A percentile compares a stretch with the other conserved stretches of the same genome.
Conservation (phyloP, 2,113 vertebrate species). For the Peromyscus californicus region DNA sequence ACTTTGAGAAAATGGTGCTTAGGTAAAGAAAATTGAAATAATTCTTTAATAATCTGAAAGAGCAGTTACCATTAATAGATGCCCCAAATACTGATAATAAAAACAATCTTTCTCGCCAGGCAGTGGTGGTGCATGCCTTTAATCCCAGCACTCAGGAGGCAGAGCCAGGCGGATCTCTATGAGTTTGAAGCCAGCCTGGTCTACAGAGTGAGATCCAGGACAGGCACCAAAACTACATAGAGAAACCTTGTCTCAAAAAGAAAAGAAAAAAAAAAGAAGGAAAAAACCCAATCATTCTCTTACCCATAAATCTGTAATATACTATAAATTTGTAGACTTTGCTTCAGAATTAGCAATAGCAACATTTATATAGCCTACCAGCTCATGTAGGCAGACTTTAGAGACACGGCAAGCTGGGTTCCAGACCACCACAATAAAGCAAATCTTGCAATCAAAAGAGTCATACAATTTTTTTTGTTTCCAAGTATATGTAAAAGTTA, state of each 20-base stretch:
- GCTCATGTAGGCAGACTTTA: background rate
- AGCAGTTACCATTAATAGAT: background rate
- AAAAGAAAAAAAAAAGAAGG: no score
- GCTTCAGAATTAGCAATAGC: slow-evolving; percentile 9
- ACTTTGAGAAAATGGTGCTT: background rate
- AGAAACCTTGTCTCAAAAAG: no score
- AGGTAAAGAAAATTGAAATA: slow-evolving; percentile 49
- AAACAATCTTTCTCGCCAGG: background rate
- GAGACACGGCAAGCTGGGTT: background rate
- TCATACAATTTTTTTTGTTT: background rate
- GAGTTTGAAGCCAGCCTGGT: no score
- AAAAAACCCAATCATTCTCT: background rate
- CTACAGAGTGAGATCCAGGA: no score
- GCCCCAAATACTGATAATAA: background rate
- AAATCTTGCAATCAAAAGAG: background rate
- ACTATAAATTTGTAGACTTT: background rate
- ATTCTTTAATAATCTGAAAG: slow-evolving; percentile 48
- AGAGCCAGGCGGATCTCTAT: no score
- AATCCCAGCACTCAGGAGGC: no score
- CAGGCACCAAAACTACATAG: no score
- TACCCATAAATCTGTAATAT: slow-evolving; percentile 6
- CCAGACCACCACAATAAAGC: background rate
- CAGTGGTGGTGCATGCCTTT: no score
- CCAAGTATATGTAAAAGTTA: background rate
- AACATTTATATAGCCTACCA: background rate